phyloP scores from a whole-genome alignment of 2,888 invertebrate species.

The Lasius platythorax region DNA sequence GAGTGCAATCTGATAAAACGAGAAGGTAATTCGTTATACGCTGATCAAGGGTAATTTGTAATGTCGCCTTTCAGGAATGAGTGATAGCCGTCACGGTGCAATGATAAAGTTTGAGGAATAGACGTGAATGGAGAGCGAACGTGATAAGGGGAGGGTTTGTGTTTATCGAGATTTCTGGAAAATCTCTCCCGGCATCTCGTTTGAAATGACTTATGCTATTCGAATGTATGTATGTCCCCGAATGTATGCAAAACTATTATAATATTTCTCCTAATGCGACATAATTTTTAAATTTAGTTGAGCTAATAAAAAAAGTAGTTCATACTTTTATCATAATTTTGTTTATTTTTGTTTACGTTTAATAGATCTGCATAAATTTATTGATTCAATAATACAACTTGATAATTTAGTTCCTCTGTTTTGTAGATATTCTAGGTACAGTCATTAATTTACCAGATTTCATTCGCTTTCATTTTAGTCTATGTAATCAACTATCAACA shows the following conservation, averaged over 20 bases:
- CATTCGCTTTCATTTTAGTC: neutral
- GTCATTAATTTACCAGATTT: constrained; percentile 9
- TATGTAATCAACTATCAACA: constrained; percentile 17
- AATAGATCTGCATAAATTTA: neutral
- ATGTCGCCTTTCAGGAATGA: constrained; percentile 7
- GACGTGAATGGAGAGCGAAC: constrained; percentile 24
- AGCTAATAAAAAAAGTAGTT: neutral
- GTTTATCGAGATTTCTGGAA: constrained; percentile 3
- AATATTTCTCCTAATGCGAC: neutral
- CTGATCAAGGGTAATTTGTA: constrained; percentile 38
- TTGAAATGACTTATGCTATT: neutral
- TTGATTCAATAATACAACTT: neutral
- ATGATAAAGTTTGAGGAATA: constrained; percentile 17
- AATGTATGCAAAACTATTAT: neutral
- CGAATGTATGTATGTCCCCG: neutral
- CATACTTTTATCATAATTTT: neutral
- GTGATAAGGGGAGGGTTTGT: neutral
- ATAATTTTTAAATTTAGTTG: constrained; percentile 1
- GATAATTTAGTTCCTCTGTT: neutral
- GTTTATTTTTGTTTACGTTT: neutral
- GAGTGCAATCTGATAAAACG: constrained; percentile 44
- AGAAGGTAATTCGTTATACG: constrained; percentile 29
- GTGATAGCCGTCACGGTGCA: constrained; percentile 25
- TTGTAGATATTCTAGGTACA: neutral
- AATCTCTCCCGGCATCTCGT: neutral